Evolutionary conservation across 2,797 vertebrate species (phyloP).

Genomic region (Aldrovandia affinis): DNA sequence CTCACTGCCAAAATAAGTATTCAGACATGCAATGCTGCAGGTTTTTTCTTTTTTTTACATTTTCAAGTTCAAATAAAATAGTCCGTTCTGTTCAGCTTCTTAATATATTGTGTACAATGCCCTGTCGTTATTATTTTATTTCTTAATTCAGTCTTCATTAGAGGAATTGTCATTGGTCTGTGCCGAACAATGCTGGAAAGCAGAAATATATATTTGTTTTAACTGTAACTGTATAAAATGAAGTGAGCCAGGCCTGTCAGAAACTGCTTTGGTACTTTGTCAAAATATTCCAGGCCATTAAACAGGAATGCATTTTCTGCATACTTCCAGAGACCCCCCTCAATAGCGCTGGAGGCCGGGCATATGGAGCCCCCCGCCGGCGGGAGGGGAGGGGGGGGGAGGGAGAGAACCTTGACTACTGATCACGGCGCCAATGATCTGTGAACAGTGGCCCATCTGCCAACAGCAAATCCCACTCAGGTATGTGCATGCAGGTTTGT

Average conservation of each 20-base stretch:
- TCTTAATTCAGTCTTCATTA: not conserved
- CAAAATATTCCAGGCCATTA: conserved; percentile 20
- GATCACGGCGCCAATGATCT: not conserved
- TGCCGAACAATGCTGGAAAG: not conserved
- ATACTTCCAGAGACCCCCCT: not conserved
- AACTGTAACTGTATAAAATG: not conserved
- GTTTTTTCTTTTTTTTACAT: not conserved
- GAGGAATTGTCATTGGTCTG: not conserved
- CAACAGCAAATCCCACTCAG: not conserved
- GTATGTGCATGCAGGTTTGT: not conserved
- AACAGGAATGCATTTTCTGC: conserved; percentile 12
- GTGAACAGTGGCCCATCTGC: not conserved
- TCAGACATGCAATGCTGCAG: not conserved
- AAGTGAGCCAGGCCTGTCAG: not conserved
- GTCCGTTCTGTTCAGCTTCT: not conserved
- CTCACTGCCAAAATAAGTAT: not conserved
- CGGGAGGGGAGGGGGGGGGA: not conserved
- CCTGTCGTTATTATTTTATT: not conserved
- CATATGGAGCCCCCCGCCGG: not conserved
- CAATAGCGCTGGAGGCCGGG: not conserved
- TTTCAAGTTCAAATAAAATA: too few species aligned
- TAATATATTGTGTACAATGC: not conserved
- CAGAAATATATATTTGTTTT: too few species aligned
- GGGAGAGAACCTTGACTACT: not conserved
- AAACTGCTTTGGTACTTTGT: not conserved